Evolutionary conservation across 2,113 vertebrate species (phyloP), one percentile per base, ranked within the genome.

Genomic region (Petromus typicus): DNA sequence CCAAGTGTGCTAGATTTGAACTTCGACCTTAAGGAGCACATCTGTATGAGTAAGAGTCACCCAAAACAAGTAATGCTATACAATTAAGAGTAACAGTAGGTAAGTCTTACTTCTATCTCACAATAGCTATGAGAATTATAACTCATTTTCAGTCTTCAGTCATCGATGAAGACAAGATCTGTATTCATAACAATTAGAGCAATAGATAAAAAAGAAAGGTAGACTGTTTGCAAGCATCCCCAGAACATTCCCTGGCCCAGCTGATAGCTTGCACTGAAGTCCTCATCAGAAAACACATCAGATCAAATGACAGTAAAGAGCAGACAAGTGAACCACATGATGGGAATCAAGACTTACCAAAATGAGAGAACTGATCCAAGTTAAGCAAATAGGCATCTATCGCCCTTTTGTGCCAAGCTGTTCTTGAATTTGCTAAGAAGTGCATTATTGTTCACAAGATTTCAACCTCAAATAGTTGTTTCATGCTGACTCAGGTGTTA

Each of bases 341-440:
- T 13, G 27, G 54, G 30, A 93, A 75, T 1, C 23, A 51, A 89
- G 34, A 69, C 17, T 73, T 64, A 40, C 8, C 37, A 27, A 87
- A 91, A 84, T 3, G 51, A 79, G 25, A 78, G 6, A 22, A 82
- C 20, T 67, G 37, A 45, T 69, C 23, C 75, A 86, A 16, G 54
- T 67, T 40, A 84, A 92, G 54, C 27, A 94, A 81, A 66, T 45
- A 7, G 48, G 9, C 57, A 43, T 88, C 30, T 7, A 32, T 48
- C 76, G 63, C 40, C 25, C 92, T 18, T 63, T 86, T 59, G 84
- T 1, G 51, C 40, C 66, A 82, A 88, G 43, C 51, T 63, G 32
- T 37, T 64, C 23, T 37, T 87, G n/a, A 88, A 90, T 76, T 61
- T 67, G 3, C 30, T 90, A 63, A 95, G 86, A 94, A 2, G n/a